Evolutionary conservation across 2,797 vertebrate genomes (phyloP), one percentile per base, ranked within the genome.

Genomic region (Karalla daura): DNA sequence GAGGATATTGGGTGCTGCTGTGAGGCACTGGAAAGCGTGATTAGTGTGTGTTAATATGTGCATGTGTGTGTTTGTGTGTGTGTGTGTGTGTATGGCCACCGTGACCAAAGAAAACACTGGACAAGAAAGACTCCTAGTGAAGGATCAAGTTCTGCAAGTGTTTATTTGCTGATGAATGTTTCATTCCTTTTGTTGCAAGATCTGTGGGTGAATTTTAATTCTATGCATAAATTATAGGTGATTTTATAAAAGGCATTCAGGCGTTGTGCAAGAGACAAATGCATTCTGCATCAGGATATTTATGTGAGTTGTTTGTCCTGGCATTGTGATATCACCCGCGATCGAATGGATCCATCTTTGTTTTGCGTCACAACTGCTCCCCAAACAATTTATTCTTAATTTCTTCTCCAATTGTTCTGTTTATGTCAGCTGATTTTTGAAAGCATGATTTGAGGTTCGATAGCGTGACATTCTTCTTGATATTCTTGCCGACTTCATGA

Each of bases 21-120:
- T 72, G 78, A 88, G 80, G 75, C 55, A 76, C 20, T 81, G 86
- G 84, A 91, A 89, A 85, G 71, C 74, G 54, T 78, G 44, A 83
- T 80, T 62, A 37, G 62, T 73, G 51, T 52, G 67, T 33, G 44
- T 36, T 35, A 20, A 32, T 50, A 35, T 50, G 53, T 46, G 36
- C 30, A 32, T 55, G 37, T 30, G 33, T 53, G 28, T 25, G 23
- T 15, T n/a, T n/a, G n/a, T n/a, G n/a, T n/a, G 37, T 50, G 53
- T 46, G 36, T 35, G 36, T 55, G 37, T 30, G 33, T 53, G 28
- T 25, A 25, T 15, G 23, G 55, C 43, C 44, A 28, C 18, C 0
- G 8, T 46, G 18, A 12, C 28, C 21, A 52, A 56, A 7, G 13
- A 15, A 23, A 44, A 24, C 18, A 33, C 43, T 17, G 10, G n/a